Base-by-base conservation (phyloP, 2,888 invertebrate species). In the Holacanthella duospinosa region DNA sequence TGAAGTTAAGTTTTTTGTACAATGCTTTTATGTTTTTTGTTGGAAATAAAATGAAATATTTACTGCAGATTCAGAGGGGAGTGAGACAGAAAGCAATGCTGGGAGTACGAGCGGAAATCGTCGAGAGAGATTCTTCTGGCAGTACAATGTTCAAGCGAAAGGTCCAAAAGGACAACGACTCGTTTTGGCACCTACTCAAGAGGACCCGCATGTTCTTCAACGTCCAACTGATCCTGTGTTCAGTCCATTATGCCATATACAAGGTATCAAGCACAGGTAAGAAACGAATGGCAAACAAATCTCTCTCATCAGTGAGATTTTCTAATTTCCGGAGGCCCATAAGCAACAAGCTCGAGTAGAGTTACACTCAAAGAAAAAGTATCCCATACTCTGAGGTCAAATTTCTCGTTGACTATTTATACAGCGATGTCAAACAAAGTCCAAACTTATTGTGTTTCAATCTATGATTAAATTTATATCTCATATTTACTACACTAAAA, bases 141-240 rank as follows among this genome's bases (percentile, higher is more conserved):
- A 96, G 77, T 97, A 97, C 78, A 97, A 97, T 80, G 93, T 95
- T 0, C 96, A 96, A 79, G 90, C 95, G 1, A 94, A 97, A 79
- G 95, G 97, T 1, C 94, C 96, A 3, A 94, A 97, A 80, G 94
- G 95, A 53, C 92, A 93, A 77, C 82, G 93, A 68, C 80, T 93
- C 66, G 86, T 90, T 57, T 82, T 92, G 74, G 87, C 89, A 77
- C 86, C 88, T 59, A 87, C 89, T 75, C 84, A 87, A 48, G 89
- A 89, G 75, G 93, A 96, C 80, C 95, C 96, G 9, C 94, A 96
- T 79, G 83, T 89, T 54, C 80, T 95, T 66, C 88, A 92, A 75
- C 87, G 88, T 77, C 80, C 93, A 60, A 91, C 93, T 58, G 96
- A 97, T 80, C 96, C 96, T 0, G 95, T 97, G 29, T 96, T 96